Evolutionary conservation across 2,797 vertebrate genomes (phyloP), one percentile per base, ranked within the genome.

Genomic region (Tadarida brasiliensis): DNA sequence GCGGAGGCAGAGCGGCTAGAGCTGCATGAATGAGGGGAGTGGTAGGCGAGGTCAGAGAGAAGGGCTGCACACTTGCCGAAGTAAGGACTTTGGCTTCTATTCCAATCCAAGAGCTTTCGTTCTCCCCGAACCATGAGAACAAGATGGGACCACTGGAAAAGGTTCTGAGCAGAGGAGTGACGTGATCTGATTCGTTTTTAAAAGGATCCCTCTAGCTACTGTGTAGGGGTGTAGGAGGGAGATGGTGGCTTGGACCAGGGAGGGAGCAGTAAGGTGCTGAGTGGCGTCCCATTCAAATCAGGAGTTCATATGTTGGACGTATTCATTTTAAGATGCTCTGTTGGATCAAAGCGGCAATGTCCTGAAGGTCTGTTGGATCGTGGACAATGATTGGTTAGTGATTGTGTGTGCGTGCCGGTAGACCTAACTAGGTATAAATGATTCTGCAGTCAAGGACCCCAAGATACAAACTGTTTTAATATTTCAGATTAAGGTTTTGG

Each of bases 401-500:
- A 24, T 2, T 22, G 47, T 63, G 74, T 54, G 33, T 68, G 33
- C 10, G 10, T 15, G 22, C 56, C 20, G 2, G 0, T 28, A 80
- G 39, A 90, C 84, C 30, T 70, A 68, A 71, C 59, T 59, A 80
- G 30, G 1, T 35, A 33, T 61, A 73, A 87, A 63, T 61, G 26
- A 49, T 17, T 87, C 73, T 56, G 16, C 87, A 47, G 47, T 76
- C 54, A 82, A 44, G 49, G 59, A 74, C 22, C 67, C 74, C 24
- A 59, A 94, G 59, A 68, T 73, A 33, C 14, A 56, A 74, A 70
- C 11, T 70, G 16, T 47, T 39, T 14, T 44, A 35, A 26, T 68
- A 28, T 16, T 82, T 74, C 26, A 87, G 28, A 63, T 73, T 81
- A 71, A 68, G 73, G n/a, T 91, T 92, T 90, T 44, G 70, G 80